phyloP scores from a whole-genome alignment of 2,113 vertebrate species.

The Entelurus aequoreus region DNA sequence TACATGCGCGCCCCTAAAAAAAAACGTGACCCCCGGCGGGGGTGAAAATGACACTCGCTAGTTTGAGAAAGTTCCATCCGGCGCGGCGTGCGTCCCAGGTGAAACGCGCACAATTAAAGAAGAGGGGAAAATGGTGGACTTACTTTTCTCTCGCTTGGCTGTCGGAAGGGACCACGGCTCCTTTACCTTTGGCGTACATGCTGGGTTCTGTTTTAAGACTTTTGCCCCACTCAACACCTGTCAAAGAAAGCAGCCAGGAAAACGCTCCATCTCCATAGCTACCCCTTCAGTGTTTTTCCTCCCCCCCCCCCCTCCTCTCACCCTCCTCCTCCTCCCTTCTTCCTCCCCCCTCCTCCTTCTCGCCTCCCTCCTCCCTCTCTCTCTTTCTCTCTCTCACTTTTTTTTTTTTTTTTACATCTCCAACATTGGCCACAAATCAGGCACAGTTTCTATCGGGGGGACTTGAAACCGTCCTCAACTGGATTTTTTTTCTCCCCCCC shows the following conservation, averaged over 20 bases:
- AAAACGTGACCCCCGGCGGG: constrained; percentile 35
- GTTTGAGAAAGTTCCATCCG: constrained; percentile 65
- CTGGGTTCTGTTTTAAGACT: constrained; percentile 81
- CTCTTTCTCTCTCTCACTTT: constrained; percentile 19
- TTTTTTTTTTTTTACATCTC: constrained; percentile 75
- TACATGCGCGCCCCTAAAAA: constrained; percentile 15
- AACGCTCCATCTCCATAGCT: constrained; percentile 84
- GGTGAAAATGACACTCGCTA: constrained; percentile 62
- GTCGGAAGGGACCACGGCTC: constrained; percentile 89
- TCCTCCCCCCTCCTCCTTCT: constrained; percentile 19
- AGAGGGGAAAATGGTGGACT: constrained; percentile 61
- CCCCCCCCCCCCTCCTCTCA: constrained; percentile 39
- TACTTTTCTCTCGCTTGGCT: constrained; percentile 91
- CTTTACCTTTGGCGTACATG: constrained; percentile 93
- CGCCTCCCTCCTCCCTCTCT: constrained; percentile 21
- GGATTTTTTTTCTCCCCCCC: constrained; percentile 62
- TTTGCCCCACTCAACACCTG: constrained; percentile 84
- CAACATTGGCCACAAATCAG: constrained; percentile 81
- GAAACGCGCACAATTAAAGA: constrained; percentile 29
- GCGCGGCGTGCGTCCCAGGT: constrained; percentile 41
- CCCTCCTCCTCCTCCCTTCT: background rate
- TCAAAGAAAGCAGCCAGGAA: constrained; percentile 84
- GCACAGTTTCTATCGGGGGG: constrained; percentile 81
- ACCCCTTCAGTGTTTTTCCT: constrained; percentile 77
- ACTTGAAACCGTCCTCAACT: constrained; percentile 78